Conservation (phyloP, 2,888 invertebrate species). For the Lasioglossum morio region DNA sequence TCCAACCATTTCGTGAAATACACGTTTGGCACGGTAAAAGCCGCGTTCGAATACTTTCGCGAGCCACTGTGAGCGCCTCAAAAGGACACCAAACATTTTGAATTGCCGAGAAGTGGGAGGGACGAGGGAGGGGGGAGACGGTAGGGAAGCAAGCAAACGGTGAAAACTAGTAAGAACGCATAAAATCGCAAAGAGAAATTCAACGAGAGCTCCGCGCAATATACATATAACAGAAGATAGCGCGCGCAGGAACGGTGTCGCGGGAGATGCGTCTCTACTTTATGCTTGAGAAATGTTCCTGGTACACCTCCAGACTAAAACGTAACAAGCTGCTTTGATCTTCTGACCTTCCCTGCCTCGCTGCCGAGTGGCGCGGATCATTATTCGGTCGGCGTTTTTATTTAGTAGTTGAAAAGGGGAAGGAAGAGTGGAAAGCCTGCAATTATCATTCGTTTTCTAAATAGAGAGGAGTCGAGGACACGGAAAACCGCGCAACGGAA, state of each 20-base stretch:
- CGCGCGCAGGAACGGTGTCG: slow-evolving; percentile 56
- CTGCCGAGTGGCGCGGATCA: slow-evolving; percentile 50
- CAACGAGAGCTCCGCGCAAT: slow-evolving; percentile 51
- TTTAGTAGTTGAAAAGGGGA: slow-evolving; percentile 39
- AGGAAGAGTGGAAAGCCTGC: slow-evolving; percentile 31
- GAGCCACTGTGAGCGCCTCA: slow-evolving; percentile 10
- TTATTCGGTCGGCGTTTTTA: slow-evolving; percentile 64
- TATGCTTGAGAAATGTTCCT: slow-evolving; percentile 57
- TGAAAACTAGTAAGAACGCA: slow-evolving; percentile 59
- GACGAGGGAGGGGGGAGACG: background rate
- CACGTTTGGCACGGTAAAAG: background rate
- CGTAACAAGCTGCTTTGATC: slow-evolving; percentile 66
- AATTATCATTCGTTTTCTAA: slow-evolving; percentile 58
- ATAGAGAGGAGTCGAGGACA: slow-evolving; percentile 27
- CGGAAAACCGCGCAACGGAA: slow-evolving; percentile 18
- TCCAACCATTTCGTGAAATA: background rate
- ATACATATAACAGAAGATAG: slow-evolving; percentile 64
- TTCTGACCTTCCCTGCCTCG: slow-evolving; percentile 55
- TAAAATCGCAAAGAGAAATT: slow-evolving; percentile 64
- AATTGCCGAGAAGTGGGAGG: background rate
- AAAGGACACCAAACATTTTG: slow-evolving; percentile 33
- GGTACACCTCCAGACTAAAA: slow-evolving; percentile 53
- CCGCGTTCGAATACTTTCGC: background rate
- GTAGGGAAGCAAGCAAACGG: slow-evolving; percentile 31
- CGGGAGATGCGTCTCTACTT: slow-evolving; percentile 55